Percentiles rank a stretch among this genome's conserved stretches.
Evolutionary conservation across 2,797 vertebrate species (phyloP).

Genomic region (Xerus rutilus): DNA sequence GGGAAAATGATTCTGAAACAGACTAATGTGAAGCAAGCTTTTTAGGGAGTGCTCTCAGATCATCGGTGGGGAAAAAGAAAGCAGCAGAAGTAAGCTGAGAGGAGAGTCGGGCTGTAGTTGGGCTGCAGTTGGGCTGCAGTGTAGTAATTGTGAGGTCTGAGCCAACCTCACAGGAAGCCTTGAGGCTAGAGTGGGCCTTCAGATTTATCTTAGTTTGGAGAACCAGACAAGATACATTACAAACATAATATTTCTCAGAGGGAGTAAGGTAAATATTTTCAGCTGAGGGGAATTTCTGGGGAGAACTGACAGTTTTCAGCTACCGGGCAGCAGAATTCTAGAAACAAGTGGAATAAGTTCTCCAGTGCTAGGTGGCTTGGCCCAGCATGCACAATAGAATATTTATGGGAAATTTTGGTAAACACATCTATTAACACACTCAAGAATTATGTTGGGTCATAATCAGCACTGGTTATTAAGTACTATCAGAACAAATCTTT

Average conservation of each 20-base stretch:
- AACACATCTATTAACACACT: background rate
- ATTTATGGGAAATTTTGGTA: background rate
- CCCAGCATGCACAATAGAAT: background rate
- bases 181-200: background rate
- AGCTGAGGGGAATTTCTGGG: background rate
- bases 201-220: background rate
- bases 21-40: background rate
- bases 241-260: background rate
- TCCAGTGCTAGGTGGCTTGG: too few relatives aligned
- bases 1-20: background rate
- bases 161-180: background rate
- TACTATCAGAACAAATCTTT: background rate
- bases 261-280: background rate
- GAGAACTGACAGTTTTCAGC: background rate
- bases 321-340: background rate
- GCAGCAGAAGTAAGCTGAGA: background rate
- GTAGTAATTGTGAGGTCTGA: background rate
- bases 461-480: background rate
- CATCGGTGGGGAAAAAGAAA: background rate
- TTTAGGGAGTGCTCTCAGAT: background rate
- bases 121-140: accelerated
- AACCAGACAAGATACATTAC: too few relatives aligned
- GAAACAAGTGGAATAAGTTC: background rate
- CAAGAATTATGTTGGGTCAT: background rate
- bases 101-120: background rate